phyloP scores from a whole-genome alignment of 1,140 invertebrate species.

The Mamestra configurata region DNA sequence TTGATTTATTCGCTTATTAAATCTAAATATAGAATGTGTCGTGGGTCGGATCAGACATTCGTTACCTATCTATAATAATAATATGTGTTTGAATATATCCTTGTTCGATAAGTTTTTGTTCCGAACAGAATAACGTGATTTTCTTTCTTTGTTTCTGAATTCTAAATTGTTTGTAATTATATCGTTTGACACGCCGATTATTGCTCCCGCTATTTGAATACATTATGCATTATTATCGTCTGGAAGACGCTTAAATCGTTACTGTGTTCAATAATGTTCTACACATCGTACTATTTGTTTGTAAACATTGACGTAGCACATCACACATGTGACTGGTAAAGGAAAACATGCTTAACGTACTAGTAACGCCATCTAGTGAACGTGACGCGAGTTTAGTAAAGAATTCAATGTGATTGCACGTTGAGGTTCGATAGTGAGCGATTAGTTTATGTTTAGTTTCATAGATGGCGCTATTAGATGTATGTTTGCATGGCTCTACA shows the following conservation, averaged over 20 bases:
- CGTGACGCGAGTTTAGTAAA: not conserved
- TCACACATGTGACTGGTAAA: slow-evolving; percentile 18
- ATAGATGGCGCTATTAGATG: not conserved
- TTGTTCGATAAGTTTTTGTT: not conserved
- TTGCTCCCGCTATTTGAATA: not conserved
- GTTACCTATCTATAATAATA: not conserved
- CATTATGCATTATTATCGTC: not conserved
- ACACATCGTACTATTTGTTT: slow-evolving; percentile 35
- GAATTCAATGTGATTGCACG: slow-evolving; percentile 30
- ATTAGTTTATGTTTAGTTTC: not conserved
- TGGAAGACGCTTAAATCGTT: not conserved
- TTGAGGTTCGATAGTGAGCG: not conserved
- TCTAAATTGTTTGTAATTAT: too few species aligned
- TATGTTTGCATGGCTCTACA: not conserved
- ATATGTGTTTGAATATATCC: not conserved
- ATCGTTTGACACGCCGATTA: too few species aligned
- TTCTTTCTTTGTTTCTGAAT: not conserved
- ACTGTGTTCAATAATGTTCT: not conserved
- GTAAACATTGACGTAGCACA: slow-evolving; percentile 28
- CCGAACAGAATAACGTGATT: not conserved
- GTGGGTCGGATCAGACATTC: too few species aligned
- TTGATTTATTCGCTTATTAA: not conserved
- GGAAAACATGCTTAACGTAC: not conserved
- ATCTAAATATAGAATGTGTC: not conserved
- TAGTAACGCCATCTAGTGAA: slow-evolving; percentile 25